Base-by-base conservation (phyloP, 2,797 vertebrate genomes). In the Gallinago nigripennis region DNA sequence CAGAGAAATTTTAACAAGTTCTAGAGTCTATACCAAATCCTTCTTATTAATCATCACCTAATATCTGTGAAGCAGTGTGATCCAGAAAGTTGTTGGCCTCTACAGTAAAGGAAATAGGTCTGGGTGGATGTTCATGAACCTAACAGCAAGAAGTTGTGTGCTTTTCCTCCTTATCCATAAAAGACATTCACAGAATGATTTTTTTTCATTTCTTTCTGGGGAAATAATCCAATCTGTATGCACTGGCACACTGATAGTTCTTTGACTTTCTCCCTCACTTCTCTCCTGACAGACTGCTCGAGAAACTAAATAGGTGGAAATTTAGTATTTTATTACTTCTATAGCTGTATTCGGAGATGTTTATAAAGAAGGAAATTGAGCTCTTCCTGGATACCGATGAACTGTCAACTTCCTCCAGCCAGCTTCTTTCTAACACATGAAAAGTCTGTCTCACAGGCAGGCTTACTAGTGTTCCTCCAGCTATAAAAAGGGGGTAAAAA, bases 351-450 rank as follows among this genome's bases (percentile, higher is more conserved):
- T 78, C 71, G 57, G 39, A 89, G 76, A 77, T 64, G 60, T 92
- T 92, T 87, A 68, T 73, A 53, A 95, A 82, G 77, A 82, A 88
- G 83, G 73, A 93, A 96, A 95, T 90, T 0, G 0, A 95, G 60
- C 53, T 73, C 27, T 95, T 95, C 93, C 93, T 85, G 90, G 75
- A 82, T 90, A 92, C 56, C 78, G 70, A 70, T 35, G 81, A 93
- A 80, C 83, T 93, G 82, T 71, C 95, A 92, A 12, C 70, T 70
- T 86, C 80, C 60, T 86, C 60, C 79, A 80, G 70, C 43, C 91
- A 90, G 51, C 37, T 87, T 85, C 53, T 69, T 70, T 51, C 51
- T 79, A 81, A 84, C 12, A 63, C 25, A 18, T 53, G 70, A 53
- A 53, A 90, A 88, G 21, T 43, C 41, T 65, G 91, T 56, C 51